Evolutionary conservation across 64 coral and sea anemone species (phyloP).

Genomic region (Porites australiensis): DNA sequence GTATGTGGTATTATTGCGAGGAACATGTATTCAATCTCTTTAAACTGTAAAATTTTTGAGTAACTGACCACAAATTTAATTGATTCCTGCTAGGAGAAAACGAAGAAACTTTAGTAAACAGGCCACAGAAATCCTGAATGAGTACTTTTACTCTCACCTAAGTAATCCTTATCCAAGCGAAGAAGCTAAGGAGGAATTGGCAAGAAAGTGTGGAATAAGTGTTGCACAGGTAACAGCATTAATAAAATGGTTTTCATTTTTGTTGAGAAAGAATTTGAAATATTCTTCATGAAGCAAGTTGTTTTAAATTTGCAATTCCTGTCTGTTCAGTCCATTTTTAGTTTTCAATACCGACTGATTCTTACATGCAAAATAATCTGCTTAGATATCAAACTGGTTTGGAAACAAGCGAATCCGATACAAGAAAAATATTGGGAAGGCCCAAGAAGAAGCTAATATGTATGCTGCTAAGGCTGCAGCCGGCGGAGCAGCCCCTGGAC

Average conservation of each 20-base stretch:
- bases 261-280: no score
- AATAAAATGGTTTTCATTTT: no score
- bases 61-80: neutral
- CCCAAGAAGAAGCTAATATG: constrained; percentile 96
- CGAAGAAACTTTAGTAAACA: constrained; percentile 98
- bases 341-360: no score
- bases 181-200: constrained; percentile 96
- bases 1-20: no score
- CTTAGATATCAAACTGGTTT: constrained; percentile 99
- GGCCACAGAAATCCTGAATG: constrained; percentile 98
- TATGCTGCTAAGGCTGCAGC: constrained; percentile 98
- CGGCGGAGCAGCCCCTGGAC: constrained; percentile 42
- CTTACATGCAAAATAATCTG: neutral
- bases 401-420: constrained; percentile 98
- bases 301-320: no score
- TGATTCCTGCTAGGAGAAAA: constrained; percentile 81
- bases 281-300: no score
- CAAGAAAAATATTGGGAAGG: constrained; percentile 99
- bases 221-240: constrained; percentile 82
- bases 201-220: constrained; percentile 98
- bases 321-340: no score
- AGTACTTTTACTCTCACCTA: constrained; percentile 99
- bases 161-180: constrained; percentile 99
- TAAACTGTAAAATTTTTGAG: no score
- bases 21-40: no score